Conservation (phyloP, 1,140 invertebrate species). For the Pomacea maculata region DNA sequence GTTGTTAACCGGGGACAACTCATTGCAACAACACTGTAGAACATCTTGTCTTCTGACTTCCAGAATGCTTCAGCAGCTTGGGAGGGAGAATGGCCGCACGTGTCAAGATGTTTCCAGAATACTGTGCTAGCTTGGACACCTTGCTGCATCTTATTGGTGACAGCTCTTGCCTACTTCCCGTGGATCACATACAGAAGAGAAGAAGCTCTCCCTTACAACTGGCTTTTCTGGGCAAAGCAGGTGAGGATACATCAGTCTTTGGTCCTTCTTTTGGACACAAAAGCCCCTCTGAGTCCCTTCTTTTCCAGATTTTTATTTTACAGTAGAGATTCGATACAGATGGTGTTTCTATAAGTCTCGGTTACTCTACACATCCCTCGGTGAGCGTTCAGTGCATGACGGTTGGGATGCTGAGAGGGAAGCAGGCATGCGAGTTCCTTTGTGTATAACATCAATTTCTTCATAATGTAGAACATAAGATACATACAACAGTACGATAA, state of each 20-base stretch:
- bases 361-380: not conserved
- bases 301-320: too few relatives aligned
- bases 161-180: constrained; percentile 1
- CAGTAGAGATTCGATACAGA: too few relatives aligned
- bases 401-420: not conserved
- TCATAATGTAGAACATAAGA: too few relatives aligned
- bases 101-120: constrained; percentile 2
- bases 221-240: constrained; percentile 20
- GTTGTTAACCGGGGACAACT: too few relatives aligned
- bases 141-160: not conserved
- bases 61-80: not conserved
- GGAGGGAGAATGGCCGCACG: not conserved
- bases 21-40: not conserved
- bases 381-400: not conserved
- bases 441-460: too few relatives aligned
- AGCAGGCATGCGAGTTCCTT: too few relatives aligned
- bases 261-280: too few relatives aligned
- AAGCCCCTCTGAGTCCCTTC: too few relatives aligned
- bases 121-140: not conserved
- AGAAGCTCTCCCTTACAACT: not conserved
- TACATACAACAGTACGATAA: too few relatives aligned
- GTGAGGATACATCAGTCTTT: not conserved
- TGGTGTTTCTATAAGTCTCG: not conserved
- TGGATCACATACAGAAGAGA: not conserved
- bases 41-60: not conserved